Evolutionary conservation across 2,888 invertebrate genomes (phyloP).

Genomic region (Lycophotia porphyrea): DNA sequence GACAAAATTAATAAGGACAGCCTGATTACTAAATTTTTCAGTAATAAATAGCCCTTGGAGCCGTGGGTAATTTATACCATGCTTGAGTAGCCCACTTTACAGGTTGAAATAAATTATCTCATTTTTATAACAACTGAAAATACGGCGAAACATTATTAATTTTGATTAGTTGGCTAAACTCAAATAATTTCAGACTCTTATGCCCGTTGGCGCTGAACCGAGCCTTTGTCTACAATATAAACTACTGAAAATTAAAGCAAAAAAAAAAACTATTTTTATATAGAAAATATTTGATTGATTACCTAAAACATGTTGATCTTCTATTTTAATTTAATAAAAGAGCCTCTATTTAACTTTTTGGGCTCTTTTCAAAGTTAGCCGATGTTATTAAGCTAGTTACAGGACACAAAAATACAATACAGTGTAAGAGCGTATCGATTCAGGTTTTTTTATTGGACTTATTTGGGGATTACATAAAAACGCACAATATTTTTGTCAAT

Average conservation of each 20-base stretch:
- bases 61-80: slow-evolving; percentile 44
- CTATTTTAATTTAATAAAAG: not conserved
- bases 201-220: not conserved
- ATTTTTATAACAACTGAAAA: slow-evolving; percentile 37
- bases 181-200: slow-evolving; percentile 31
- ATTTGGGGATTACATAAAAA: not conserved
- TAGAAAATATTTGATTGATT: not conserved
- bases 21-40: slow-evolving; percentile 22
- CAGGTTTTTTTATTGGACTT: not conserved
- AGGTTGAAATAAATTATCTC: slow-evolving; percentile 47
- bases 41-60: slow-evolving; percentile 31
- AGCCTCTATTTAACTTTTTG: not conserved
- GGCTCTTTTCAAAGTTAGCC: not conserved
- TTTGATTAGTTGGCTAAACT: slow-evolving; percentile 28
- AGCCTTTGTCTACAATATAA: not conserved
- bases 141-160: slow-evolving; percentile 35
- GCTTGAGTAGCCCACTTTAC: slow-evolving; percentile 37
- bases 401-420: not conserved
- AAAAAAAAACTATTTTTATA: not conserved
- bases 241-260: not conserved
- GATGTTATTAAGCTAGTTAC: not conserved
- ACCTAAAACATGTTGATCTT: not conserved
- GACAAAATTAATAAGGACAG: slow-evolving; percentile 26
- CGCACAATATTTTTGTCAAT: not conserved
- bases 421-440: not conserved